These are phyloP conservation scores for Kuschelorhynchus macadamiae DNA, from an alignment of 2,888 invertebrate species.

Conservation along the genomic window DNA sequence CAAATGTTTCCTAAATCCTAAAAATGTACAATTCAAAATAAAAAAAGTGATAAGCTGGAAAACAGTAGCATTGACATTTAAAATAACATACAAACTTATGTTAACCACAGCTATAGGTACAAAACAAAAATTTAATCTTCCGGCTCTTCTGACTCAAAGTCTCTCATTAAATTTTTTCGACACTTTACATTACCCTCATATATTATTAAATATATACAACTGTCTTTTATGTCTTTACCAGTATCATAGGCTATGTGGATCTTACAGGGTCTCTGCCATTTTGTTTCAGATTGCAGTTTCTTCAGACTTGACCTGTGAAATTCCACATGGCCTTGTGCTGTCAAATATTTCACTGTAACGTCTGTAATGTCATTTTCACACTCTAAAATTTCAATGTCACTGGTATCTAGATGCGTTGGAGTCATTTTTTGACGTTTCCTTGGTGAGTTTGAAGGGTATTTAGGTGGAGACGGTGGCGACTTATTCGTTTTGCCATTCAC, in stretches of 20 bases:
- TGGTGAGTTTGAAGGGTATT: slow-evolving; percentile 20
- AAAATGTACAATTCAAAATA: too few relatives aligned
- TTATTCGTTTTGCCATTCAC: slow-evolving; percentile 50
- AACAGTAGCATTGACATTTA: too few relatives aligned
- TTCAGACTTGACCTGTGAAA: slow-evolving; percentile 63
- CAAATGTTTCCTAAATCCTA: too few relatives aligned
- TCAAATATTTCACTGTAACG: slow-evolving; percentile 57
- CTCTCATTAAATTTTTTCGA: slow-evolving; percentile 71
- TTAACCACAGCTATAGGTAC: slow-evolving; percentile 11
- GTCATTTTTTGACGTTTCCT: slow-evolving; percentile 37
- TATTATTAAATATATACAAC: slow-evolving; percentile 74
- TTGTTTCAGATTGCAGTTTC: slow-evolving; percentile 68
- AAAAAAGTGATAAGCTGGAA: too few relatives aligned
- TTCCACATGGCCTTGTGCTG: slow-evolving; percentile 61
- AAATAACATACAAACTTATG: too few relatives aligned
- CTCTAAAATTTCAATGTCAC: slow-evolving; percentile 55
- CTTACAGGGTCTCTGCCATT: slow-evolving; percentile 76
- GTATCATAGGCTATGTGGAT: slow-evolving; percentile 75
- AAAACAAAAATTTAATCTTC: slow-evolving; percentile 51
- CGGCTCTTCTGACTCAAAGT: slow-evolving; percentile 65
- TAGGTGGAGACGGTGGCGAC: slow-evolving; percentile 17
- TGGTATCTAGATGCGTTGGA: slow-evolving; percentile 37
- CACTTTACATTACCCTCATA: slow-evolving; percentile 76
- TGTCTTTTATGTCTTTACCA: slow-evolving; percentile 70
- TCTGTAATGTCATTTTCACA: slow-evolving; percentile 50